A percentile compares a stretch with the other conserved stretches of the same genome.
Evolutionary conservation across 2,888 invertebrate genomes (phyloP).

Genomic region (Mythimna albipuncta): DNA sequence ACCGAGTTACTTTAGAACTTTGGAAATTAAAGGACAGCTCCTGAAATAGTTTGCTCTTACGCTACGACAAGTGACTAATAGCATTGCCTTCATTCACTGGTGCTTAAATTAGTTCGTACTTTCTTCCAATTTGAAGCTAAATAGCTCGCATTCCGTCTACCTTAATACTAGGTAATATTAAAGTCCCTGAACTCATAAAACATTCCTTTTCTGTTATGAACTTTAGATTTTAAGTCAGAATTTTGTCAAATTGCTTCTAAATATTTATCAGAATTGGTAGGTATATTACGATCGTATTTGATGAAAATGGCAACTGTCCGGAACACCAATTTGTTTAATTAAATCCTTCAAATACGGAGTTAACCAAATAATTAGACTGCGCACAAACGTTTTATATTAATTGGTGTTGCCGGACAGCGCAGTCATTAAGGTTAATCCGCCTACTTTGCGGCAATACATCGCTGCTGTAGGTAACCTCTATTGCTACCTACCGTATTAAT

Average conservation of each 20-base stretch:
- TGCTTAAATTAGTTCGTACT: conserved; percentile 49
- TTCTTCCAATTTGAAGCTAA: conserved; percentile 42
- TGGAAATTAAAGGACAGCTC: conserved; percentile 28
- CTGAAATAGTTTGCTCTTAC: conserved; percentile 41
- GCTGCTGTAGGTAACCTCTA: not conserved
- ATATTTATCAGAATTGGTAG: not conserved
- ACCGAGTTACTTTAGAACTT: conserved; percentile 40
- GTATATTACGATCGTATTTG: conserved; percentile 21
- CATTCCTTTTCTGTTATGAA: conserved; percentile 28
- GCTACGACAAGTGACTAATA: conserved; percentile 53
- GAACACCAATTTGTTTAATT: conserved; percentile 34
- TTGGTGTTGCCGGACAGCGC: conserved; percentile 15
- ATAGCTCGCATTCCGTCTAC: conserved; percentile 36
- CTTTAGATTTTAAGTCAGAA: conserved; percentile 30
- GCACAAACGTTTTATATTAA: conserved; percentile 35
- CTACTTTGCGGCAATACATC: conserved; percentile 27
- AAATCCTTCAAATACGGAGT: conserved; percentile 40
- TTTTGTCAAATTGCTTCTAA: conserved; percentile 18
- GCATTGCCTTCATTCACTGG: conserved; percentile 28
- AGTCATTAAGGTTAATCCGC: conserved; percentile 28
- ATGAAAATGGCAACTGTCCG: conserved; percentile 29
- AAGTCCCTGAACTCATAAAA: conserved; percentile 46
- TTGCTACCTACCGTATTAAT: not conserved
- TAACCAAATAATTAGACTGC: conserved; percentile 45
- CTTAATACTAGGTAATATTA: conserved; percentile 21